Evolutionary conservation across 2,888 invertebrate species (phyloP), one percentile per base, ranked within the genome.

Genomic region (Epicampocera succincta): DNA sequence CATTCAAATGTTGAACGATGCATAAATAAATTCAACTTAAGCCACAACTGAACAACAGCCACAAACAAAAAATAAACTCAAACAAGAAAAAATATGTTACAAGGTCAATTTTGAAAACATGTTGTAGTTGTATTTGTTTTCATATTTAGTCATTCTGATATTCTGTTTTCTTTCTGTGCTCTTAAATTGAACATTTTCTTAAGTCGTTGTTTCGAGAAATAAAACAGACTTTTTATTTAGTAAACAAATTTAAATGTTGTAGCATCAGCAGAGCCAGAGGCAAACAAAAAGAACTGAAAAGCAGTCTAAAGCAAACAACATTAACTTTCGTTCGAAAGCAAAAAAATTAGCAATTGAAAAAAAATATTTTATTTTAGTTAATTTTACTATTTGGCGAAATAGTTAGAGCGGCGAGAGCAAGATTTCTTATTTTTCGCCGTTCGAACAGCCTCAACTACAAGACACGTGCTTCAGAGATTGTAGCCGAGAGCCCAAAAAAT

Each of bases 21-120:
- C 69, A 77, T 81, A 76, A 76, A 72, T 66, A 72, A 76, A 72
- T 76, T 76, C 68, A 66, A 81, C 76, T 81, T 72, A 21, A 68
- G 52, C 75, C 56, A 44, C 58, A 72, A 76, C 63, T 58, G 44
- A 66, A 58, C 52, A 60, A 33, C 60, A 56, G 58, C 66, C 50
- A 40, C 29, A 25, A 50, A 48, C 56, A 61, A 19, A 17, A 54
- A 25, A 56, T 29, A 21, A 71, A 65, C 11, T 58, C 42, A 54
- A 78, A 42, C 29, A 63, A 52, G 29, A 56, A 72, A 42, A 80
- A 66, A 80, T 78, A 71, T 82, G 78, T 82, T 74, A 82, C 82
- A 78, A 82, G 82, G 82, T 66, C 74, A 77, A 66, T 74, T 78
- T 74, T 69, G 69, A 44, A 60, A 65, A 65, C 54, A 63, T 63